Evolutionary conservation across 2,888 invertebrate genomes (phyloP).

Genomic region (Apomyelois bistriatella): DNA sequence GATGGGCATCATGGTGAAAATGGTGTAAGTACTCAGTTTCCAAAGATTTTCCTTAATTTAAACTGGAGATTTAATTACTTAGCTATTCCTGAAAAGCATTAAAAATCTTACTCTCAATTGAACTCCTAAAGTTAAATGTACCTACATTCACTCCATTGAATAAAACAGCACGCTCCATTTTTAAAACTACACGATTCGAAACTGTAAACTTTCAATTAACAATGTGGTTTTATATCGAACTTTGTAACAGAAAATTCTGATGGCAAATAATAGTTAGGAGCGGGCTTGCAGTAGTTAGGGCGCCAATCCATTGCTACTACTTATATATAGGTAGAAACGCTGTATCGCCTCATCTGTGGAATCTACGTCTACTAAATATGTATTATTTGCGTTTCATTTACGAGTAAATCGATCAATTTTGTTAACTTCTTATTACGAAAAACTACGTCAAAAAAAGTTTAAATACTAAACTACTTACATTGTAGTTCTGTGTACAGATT

Average conservation of each 20-base stretch:
- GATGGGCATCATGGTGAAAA: too few species aligned
- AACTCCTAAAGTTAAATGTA: background rate
- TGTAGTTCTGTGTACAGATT: too few species aligned
- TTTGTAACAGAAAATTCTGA: constrained; percentile 6
- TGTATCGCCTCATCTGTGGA: too few species aligned
- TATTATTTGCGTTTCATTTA: too few species aligned
- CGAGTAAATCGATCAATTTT: too few species aligned
- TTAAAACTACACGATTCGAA: background rate
- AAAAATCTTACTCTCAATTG: background rate
- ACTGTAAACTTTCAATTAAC: constrained; percentile 7
- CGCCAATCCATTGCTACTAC: background rate
- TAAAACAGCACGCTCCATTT: background rate
- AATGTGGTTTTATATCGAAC: constrained; percentile 7
- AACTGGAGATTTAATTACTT: too few species aligned
- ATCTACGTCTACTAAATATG: too few species aligned
- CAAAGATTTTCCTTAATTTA: too few species aligned
- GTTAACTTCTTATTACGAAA: too few species aligned
- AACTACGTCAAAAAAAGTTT: too few species aligned
- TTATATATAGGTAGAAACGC: background rate
- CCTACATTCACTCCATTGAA: background rate
- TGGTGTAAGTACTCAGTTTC: too few species aligned
- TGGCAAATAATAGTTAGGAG: constrained; percentile 1
- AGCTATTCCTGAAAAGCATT: background rate
- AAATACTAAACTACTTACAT: too few species aligned
- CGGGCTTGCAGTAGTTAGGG: background rate